Conservation (phyloP, 2,113 vertebrate genomes). For the Erinaceus europaeus region DNA sequence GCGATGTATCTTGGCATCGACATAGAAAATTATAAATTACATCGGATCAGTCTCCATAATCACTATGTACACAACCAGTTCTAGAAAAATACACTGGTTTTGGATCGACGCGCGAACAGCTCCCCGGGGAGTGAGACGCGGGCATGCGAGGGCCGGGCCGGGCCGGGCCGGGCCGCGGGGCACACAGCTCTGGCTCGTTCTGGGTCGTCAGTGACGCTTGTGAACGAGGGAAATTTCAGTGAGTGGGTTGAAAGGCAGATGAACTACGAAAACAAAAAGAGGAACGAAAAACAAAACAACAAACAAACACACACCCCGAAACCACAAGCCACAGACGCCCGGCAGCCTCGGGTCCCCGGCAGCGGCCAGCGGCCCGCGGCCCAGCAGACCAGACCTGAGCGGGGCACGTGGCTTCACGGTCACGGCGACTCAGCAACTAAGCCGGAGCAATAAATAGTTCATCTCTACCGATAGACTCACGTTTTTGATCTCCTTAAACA, state of each 20-base stretch:
- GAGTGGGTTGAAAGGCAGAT: constrained; percentile 83
- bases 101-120: constrained; percentile 82
- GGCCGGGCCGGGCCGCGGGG: neutral
- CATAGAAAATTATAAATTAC: constrained; percentile 92
- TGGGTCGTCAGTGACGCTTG: constrained; percentile 72
- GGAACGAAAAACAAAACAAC: constrained; percentile 48
- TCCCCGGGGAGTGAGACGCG: constrained; percentile 82
- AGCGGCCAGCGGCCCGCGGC: constrained; percentile 75
- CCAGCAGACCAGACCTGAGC: constrained; percentile 84
- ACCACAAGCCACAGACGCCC: constrained; percentile 85
- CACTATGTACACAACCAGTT: constrained; percentile 87
- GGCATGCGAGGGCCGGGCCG: constrained; percentile 66
- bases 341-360: constrained; percentile 81
- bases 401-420: constrained; percentile 87
- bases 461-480: constrained; percentile 89
- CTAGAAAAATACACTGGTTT: constrained; percentile 81
- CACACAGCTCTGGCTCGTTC: too few relatives aligned
- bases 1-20: constrained; percentile 81
- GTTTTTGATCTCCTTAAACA: constrained; percentile 87
- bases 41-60: constrained; percentile 88
- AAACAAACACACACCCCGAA: neutral
- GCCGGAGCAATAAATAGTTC: constrained; percentile 93
- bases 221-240: constrained; percentile 76
- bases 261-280: constrained; percentile 76
- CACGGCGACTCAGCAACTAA: constrained; percentile 86